Conservation (phyloP, 2,888 invertebrate genomes). For the Ernsta delagoae region DNA sequence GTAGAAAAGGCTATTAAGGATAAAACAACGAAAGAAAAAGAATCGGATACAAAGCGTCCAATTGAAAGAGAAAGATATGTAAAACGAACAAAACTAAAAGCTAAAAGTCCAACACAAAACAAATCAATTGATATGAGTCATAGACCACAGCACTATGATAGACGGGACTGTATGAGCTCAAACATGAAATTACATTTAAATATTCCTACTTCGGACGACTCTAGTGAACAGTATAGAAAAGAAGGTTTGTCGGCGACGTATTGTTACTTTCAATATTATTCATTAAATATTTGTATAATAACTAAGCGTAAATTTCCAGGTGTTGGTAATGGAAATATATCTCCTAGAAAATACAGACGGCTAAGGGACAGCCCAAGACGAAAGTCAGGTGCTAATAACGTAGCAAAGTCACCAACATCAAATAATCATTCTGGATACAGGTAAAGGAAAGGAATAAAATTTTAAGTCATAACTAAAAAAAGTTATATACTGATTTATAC, state of each 20-base stretch:
- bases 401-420: slow-evolving; percentile 82
- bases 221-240: slow-evolving; percentile 83
- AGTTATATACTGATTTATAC: too few species aligned
- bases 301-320: slow-evolving; percentile 48
- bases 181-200: slow-evolving; percentile 83
- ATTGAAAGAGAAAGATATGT: slow-evolving; percentile 76
- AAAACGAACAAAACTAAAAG: slow-evolving; percentile 78
- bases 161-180: slow-evolving; percentile 80
- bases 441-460: slow-evolving; percentile 57
- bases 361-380: slow-evolving; percentile 87
- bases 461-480: too few species aligned
- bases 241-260: slow-evolving; percentile 58
- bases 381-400: slow-evolving; percentile 84
- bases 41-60: slow-evolving; percentile 68
- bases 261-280: too few species aligned
- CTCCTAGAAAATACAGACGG: slow-evolving; percentile 86
- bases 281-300: slow-evolving; percentile 3
- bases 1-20: slow-evolving; percentile 74
- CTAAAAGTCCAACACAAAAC: slow-evolving; percentile 78
- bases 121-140: slow-evolving; percentile 67
- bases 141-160: slow-evolving; percentile 72
- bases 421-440: slow-evolving; percentile 76
- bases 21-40: slow-evolving; percentile 69
- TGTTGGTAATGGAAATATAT: slow-evolving; percentile 76
- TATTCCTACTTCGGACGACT: slow-evolving; percentile 86